phyloP scores from a whole-genome alignment of 1,140 invertebrate genomes.

The Drosophila littoralis region DNA sequence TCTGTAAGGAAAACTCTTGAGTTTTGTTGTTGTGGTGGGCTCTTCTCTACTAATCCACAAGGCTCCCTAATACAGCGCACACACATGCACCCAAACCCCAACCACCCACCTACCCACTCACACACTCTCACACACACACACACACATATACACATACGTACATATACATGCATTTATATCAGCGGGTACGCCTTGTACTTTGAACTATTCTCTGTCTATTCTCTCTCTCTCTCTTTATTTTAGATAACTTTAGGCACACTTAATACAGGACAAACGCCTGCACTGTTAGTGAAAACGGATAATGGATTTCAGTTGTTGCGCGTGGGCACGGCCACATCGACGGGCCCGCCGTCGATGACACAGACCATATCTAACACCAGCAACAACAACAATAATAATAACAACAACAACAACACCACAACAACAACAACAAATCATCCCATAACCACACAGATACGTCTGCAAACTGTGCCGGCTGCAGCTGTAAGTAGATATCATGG shows the following conservation, averaged over 20 bases:
- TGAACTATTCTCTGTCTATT: conserved; percentile 45
- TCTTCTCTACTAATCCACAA: conserved; percentile 64
- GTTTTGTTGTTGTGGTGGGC: conserved; percentile 64
- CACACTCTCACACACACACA: conserved; percentile 3
- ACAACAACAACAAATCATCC: conserved; percentile 79
- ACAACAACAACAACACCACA: conserved; percentile 55
- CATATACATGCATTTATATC: conserved; percentile 15
- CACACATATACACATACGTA: conserved; percentile 15
- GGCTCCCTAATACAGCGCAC: conserved; percentile 17
- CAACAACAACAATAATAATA: conserved; percentile 56
- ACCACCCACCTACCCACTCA: not conserved
- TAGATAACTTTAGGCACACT: conserved; percentile 93
- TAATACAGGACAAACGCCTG: conserved; percentile 91
- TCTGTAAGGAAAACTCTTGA: conserved; percentile 9
- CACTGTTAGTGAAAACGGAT: conserved; percentile 96
- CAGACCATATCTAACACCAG: conserved; percentile 79
- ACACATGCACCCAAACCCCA: conserved; percentile 25
- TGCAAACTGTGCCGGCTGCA: conserved; percentile 86
- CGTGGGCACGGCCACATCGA: conserved; percentile 90
- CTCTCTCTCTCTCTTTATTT: conserved; percentile 75
- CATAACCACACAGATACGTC: conserved; percentile 85
- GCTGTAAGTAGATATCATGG: conserved; percentile 87
- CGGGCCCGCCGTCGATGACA: conserved; percentile 85
- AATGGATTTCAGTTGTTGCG: conserved; percentile 96
- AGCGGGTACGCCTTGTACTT: conserved; percentile 18